Conservation (phyloP, 2,888 invertebrate species). For the Hypercompe scribonia region DNA sequence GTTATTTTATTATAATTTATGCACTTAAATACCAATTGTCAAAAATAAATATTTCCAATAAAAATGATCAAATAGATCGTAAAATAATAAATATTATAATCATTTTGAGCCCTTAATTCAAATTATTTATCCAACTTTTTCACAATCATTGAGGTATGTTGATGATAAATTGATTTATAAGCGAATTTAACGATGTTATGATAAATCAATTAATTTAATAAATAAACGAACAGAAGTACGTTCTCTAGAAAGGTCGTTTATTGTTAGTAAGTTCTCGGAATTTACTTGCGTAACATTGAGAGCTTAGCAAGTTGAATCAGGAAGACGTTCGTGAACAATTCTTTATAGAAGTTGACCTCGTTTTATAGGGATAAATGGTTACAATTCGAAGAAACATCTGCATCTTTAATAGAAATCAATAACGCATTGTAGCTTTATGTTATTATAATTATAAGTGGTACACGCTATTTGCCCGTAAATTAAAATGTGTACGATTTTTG, state of each 20-base stretch:
- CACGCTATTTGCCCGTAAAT: conserved; percentile 30
- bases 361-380: conserved; percentile 55
- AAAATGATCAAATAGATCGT: background rate
- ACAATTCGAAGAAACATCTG: conserved; percentile 52
- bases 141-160: conserved; percentile 34
- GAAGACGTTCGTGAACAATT: conserved; percentile 50
- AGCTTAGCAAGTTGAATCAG: conserved; percentile 46
- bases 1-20: background rate
- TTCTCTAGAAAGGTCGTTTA: conserved; percentile 49
- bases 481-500: background rate
- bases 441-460: conserved; percentile 15
- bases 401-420: conserved; percentile 40
- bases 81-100: conserved; percentile 39
- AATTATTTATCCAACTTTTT: conserved; percentile 31
- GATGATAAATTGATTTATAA: conserved; percentile 44
- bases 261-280: conserved; percentile 59
- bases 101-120: conserved; percentile 39
- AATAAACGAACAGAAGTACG: conserved; percentile 59
- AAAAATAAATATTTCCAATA: background rate
- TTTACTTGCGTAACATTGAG: conserved; percentile 65
- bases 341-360: conserved; percentile 66
- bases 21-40: background rate
- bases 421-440: conserved; percentile 27
- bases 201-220: conserved; percentile 66
- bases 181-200: conserved; percentile 49